phyloP scores from a whole-genome alignment of 2,888 invertebrate species.

The Melieria omissa region DNA sequence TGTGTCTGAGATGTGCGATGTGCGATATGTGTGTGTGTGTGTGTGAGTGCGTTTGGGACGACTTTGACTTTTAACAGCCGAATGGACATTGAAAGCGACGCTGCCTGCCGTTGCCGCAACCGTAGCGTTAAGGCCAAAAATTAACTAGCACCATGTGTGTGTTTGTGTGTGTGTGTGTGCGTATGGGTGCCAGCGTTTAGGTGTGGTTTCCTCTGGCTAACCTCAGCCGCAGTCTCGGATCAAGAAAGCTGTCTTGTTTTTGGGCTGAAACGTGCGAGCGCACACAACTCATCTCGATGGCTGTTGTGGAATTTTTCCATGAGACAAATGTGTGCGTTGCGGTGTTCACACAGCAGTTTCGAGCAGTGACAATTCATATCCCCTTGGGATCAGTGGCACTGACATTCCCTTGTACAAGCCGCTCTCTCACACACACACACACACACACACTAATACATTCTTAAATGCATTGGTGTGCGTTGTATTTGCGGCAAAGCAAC shows the following conservation, averaged over 20 bases:
- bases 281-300: no score
- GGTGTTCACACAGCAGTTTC: background rate
- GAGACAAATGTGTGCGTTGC: background rate
- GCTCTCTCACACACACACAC: background rate
- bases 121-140: constrained; percentile 14
- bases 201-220: background rate
- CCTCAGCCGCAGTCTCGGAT: no score
- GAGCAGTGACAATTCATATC: background rate
- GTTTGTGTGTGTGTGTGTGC: background rate
- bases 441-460: background rate
- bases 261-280: no score
- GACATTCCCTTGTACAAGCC: no score
- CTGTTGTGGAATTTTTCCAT: no score
- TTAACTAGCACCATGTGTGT: background rate
- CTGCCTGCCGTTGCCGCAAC: no score
- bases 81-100: no score
- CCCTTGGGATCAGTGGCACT: background rate
- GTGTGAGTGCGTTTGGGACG: background rate
- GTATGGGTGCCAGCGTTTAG: background rate
- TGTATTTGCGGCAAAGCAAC: background rate
- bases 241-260: no score
- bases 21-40: background rate
- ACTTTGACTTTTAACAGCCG: no score
- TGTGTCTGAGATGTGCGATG: no score
- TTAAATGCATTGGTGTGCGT: background rate